Evolutionary conservation across 2,888 invertebrate genomes (phyloP).

Genomic region (Nephrotoma flavescens): DNA sequence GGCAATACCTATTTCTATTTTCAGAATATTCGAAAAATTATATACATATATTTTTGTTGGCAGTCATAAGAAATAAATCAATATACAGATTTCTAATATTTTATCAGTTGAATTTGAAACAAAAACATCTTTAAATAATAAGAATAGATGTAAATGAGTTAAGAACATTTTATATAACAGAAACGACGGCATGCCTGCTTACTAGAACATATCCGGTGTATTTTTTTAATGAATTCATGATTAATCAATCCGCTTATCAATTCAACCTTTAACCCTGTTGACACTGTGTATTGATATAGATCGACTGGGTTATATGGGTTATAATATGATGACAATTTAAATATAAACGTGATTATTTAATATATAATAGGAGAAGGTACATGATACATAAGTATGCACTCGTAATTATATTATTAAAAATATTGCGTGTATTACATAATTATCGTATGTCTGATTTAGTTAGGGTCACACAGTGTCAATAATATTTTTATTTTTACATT

Average conservation of each 20-base stretch:
- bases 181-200: background rate
- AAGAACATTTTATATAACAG: background rate
- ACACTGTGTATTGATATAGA: background rate
- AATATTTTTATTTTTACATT: background rate
- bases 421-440: background rate
- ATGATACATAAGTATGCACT: background rate
- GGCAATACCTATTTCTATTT: background rate
- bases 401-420: background rate
- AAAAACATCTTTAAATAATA: background rate
- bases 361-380: background rate
- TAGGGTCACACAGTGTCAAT: background rate
- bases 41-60: background rate
- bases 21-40: background rate
- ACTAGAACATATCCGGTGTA: background rate
- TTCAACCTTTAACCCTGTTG: background rate
- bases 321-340: background rate
- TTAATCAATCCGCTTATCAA: background rate
- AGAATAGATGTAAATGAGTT: background rate
- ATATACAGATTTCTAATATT: background rate
- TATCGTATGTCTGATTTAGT: background rate
- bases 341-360: background rate
- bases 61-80: background rate
- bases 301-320: no score
- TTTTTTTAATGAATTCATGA: background rate
- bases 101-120: background rate